phyloP scores from a whole-genome alignment of 1,140 invertebrate genomes.

The Parasteatoda tepidariorum region DNA sequence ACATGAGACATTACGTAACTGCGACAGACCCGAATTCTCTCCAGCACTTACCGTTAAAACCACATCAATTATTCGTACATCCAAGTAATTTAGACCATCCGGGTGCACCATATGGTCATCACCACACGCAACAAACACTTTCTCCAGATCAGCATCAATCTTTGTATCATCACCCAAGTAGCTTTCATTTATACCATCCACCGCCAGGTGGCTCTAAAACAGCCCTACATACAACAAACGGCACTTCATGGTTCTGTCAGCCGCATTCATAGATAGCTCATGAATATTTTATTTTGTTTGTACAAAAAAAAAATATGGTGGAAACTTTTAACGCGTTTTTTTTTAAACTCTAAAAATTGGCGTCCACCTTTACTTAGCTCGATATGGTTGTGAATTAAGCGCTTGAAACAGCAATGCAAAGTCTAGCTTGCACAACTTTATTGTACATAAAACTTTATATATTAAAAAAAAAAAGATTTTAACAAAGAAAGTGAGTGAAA shows the following conservation, averaged over 20 bases:
- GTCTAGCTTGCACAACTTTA: neutral
- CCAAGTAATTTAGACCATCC: constrained; percentile 44
- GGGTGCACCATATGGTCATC: neutral
- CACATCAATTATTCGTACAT: constrained; percentile 75
- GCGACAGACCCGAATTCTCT: constrained; percentile 67
- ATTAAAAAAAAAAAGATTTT: neutral
- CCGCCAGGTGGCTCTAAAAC: constrained; percentile 42
- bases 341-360: too few relatives aligned
- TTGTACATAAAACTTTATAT: neutral
- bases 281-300: constrained; percentile 21
- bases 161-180: constrained; percentile 51
- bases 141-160: constrained; percentile 67
- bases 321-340: neutral
- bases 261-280: constrained; percentile 34
- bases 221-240: constrained; percentile 40
- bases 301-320: neutral
- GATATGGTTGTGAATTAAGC: neutral
- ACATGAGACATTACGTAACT: constrained; percentile 58
- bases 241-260: constrained; percentile 49
- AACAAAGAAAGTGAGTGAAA: neutral
- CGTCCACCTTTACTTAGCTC: too few relatives aligned
- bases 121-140: constrained; percentile 66
- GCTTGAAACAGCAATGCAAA: neutral
- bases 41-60: constrained; percentile 85
- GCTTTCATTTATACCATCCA: constrained; percentile 59